These are phyloP conservation scores for Bombus difficillimus DNA, from an alignment of 1,140 invertebrate genomes.

Conservation along the genomic window DNA sequence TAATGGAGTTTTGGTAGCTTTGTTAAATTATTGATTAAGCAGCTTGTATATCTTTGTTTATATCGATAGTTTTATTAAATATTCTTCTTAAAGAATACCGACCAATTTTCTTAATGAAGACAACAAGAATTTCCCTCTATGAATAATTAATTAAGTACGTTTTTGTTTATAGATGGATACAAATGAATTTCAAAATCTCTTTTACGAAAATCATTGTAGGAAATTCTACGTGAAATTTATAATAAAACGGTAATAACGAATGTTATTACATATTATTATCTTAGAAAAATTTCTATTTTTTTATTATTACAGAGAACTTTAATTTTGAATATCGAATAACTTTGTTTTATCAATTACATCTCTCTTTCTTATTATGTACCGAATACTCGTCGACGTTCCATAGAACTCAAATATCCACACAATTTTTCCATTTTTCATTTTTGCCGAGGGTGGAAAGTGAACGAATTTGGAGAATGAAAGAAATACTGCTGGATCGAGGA, in stretches of 20 bases:
- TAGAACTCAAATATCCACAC: background rate
- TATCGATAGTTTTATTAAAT: background rate
- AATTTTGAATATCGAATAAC: background rate
- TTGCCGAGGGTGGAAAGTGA: background rate
- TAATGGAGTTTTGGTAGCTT: background rate
- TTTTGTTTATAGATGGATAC: background rate
- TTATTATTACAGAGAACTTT: background rate
- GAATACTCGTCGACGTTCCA: background rate
- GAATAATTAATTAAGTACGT: background rate
- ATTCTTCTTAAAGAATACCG: background rate
- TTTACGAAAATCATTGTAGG: background rate
- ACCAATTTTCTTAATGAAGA: background rate
- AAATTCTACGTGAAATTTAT: background rate
- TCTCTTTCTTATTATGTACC: background rate
- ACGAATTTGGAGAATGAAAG: background rate
- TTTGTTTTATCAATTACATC: background rate
- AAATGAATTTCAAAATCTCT: background rate
- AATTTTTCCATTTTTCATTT: background rate
- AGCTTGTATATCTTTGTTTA: background rate
- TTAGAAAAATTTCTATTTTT: background rate
- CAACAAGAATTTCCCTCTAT: background rate
- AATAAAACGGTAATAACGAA: background rate
- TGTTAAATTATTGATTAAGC: background rate
- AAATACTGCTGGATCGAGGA: slow-evolving; percentile 21
- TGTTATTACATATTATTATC: too few species aligned